Conservation (phyloP, 2,888 invertebrate species). For the Apotomis capreana region DNA sequence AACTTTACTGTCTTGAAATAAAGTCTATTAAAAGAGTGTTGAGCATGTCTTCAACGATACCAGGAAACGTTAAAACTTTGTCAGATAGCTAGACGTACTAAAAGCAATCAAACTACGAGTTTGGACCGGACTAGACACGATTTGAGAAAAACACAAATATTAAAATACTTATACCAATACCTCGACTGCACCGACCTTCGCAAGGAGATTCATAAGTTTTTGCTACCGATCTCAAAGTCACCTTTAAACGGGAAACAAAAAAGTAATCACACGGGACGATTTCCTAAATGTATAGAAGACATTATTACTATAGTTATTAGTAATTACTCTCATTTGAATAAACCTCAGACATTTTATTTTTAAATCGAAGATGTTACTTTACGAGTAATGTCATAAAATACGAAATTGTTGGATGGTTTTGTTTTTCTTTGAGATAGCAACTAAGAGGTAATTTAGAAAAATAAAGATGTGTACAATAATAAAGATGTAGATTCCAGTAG, state of each 20-base stretch:
- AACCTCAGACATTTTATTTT: constrained; percentile 16
- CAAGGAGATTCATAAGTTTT: constrained; percentile 41
- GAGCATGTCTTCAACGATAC: background rate
- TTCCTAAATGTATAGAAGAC: constrained; percentile 33
- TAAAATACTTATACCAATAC: constrained; percentile 23
- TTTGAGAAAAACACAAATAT: constrained; percentile 30
- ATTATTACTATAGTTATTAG: constrained; percentile 13
- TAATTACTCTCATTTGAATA: constrained; percentile 31
- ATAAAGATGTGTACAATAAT: too few species aligned
- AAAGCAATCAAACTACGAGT: constrained; percentile 27
- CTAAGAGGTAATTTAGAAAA: too few species aligned
- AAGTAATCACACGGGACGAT: constrained; percentile 33
- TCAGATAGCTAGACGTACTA: constrained; percentile 32
- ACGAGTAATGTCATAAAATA: background rate
- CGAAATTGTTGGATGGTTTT: too few species aligned
- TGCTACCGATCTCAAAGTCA: constrained; percentile 39
- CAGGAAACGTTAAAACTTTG: constrained; percentile 26
- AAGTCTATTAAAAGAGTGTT: background rate
- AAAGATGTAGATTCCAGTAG: too few species aligned
- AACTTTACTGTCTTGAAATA: constrained; percentile 5
- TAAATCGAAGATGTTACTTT: background rate
- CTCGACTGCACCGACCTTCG: constrained; percentile 36
- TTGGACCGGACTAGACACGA: constrained; percentile 29
- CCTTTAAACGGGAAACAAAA: constrained; percentile 33
- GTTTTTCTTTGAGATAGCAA: too few species aligned